Evolutionary conservation across 2,888 invertebrate genomes (phyloP), one percentile per base, ranked within the genome.

Genomic region (Caenorhabditis sp.): DNA sequence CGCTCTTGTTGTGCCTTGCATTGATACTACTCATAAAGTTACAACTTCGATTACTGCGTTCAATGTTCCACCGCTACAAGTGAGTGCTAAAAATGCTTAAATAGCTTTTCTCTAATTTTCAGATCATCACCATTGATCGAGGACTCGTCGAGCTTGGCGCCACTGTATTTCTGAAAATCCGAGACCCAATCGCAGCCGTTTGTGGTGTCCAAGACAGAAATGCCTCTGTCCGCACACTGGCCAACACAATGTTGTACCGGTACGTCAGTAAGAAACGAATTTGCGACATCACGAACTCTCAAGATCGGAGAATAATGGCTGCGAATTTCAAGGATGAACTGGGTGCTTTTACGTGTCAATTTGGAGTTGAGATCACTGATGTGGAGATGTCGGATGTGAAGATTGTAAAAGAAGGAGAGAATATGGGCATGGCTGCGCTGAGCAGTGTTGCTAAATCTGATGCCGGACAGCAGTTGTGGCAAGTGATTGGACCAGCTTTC

Each of bases 61-160:
- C 87, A 93, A 93, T 87, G 93, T 93, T 10, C 93, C 93, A n/a
- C 93, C 93, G 14, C 90, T 93, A 49, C 93, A 93, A 91, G 93
- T 93, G 80, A 70, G 31, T 47, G 6, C 24, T 8, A 38, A 14
- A 6, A 47, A n/a, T 14, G 6, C n/a, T 47, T 19, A n/a, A 19
- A 47, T 19, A 19, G 5, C 6, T 19, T 12, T 1, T 0, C 14
- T 26, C 7, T 14, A 12, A 54, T 19, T 63, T 82, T 41, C 61
- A 87, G 84, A 86, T 93, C 4, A 91, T 93, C 28, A 93, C 93
- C 5, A 80, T 84, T 14, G 93, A 93, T 88, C 89, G 92, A 28
- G 93, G 93, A 10, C 90, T 93, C 19, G 92, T 93, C 35, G 93
- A 93, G 83, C 87, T 93, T 14, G 93, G 93, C 3, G 93, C 93